Percentiles rank a stretch among this genome's conserved stretches.
phyloP scores from a whole-genome alignment of 2,797 vertebrate genomes.

The Rhyacichthys aspro region DNA sequence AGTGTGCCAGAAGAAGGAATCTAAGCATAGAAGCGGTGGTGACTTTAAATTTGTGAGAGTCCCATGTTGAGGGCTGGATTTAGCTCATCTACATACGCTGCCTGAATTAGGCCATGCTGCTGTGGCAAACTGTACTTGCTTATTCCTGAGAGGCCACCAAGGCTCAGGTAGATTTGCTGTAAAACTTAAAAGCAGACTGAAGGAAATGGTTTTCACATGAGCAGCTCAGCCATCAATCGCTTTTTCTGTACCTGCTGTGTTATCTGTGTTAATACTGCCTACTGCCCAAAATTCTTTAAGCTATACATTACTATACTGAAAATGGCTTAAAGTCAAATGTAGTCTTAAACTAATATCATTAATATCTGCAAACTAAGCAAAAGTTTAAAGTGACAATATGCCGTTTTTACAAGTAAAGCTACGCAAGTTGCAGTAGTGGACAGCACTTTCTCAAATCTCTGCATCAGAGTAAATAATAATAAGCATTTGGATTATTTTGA shows the following conservation, averaged over 20 bases:
- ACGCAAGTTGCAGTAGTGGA: no score
- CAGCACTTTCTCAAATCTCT: no score
- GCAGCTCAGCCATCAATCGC: conserved; percentile 45
- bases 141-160: conserved; percentile 45
- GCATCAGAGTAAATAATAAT: no score
- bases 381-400: no score
- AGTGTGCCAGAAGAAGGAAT: conserved; percentile 57
- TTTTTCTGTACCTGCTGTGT: conserved; percentile 21
- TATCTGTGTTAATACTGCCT: conserved; percentile 10
- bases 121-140: conserved; percentile 47
- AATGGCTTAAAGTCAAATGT: no score
- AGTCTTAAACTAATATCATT: no score
- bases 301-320: not conserved
- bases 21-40: conserved; percentile 45
- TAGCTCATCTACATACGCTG: conserved; percentile 58
- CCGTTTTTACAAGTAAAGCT: no score
- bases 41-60: conserved; percentile 59
- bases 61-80: conserved; percentile 62
- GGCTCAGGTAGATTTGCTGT: conserved; percentile 65
- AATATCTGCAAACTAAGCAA: no score
- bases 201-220: conserved; percentile 24
- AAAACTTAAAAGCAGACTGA: conserved; percentile 27
- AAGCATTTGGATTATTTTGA: no score
- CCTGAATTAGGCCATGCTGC: conserved; percentile 69
- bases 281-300: conserved; percentile 12